Percentiles rank a stretch among this genome's conserved stretches.
Evolutionary conservation across 2,113 vertebrate genomes (phyloP).

Genomic region (Gymnogyps californianus): DNA sequence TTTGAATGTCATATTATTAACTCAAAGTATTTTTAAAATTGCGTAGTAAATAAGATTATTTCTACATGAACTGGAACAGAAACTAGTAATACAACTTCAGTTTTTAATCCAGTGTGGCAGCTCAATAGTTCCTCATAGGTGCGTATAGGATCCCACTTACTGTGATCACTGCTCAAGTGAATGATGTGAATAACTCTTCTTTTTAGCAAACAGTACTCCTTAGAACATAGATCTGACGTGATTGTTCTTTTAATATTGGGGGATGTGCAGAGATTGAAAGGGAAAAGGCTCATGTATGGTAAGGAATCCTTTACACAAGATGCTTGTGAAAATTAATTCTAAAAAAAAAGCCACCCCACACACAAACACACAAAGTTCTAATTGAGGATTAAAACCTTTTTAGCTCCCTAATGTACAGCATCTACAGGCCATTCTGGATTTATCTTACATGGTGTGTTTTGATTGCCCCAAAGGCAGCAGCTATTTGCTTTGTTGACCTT

Average conservation of each 20-base stretch:
- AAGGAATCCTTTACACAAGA: neutral
- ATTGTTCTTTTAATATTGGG: neutral
- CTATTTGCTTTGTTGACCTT: neutral
- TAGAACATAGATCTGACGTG: neutral
- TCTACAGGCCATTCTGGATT: neutral
- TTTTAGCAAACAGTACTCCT: neutral
- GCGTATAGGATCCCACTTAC: neutral
- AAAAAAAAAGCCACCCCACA: neutral
- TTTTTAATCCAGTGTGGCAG: neutral
- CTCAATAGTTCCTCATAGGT: neutral
- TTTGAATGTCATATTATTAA: neutral
- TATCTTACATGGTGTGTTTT: neutral
- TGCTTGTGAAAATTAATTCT: neutral
- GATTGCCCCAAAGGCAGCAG: neutral
- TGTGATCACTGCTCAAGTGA: neutral
- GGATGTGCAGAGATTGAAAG: neutral
- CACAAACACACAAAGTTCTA: neutral
- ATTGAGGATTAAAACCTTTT: neutral
- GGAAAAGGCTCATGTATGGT: neutral
- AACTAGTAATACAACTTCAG: neutral
- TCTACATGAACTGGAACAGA: neutral
- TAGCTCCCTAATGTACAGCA: neutral
- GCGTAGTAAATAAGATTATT: neutral
- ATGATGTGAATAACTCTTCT: neutral
- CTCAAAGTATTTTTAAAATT: neutral